Conservation (phyloP, 2,888 invertebrate genomes). For the Ichneumoninae sp. region DNA sequence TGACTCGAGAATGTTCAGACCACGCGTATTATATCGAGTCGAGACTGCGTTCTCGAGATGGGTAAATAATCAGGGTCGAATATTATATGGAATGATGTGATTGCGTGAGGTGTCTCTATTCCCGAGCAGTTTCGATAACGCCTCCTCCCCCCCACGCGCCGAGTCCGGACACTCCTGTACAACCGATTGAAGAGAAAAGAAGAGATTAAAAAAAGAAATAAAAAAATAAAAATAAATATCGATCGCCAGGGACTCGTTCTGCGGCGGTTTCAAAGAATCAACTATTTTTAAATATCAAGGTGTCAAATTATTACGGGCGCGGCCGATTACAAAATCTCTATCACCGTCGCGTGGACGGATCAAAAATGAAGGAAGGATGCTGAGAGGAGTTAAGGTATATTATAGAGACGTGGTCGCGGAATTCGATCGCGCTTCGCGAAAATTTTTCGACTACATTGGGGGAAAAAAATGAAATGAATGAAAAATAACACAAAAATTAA, state of each 20-base stretch:
- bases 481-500: conserved; percentile 3
- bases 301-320: conserved; percentile 77
- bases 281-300: conserved; percentile 82
- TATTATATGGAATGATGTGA: conserved; percentile 56
- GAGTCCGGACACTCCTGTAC: conserved; percentile 50
- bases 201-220: not conserved
- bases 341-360: conserved; percentile 51
- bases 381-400: conserved; percentile 39
- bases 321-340: conserved; percentile 50
- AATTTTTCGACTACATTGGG: conserved; percentile 59
- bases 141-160: conserved; percentile 7
- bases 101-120: conserved; percentile 46
- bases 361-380: conserved; percentile 13
- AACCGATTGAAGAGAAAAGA: conserved; percentile 25
- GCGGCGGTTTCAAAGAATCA: conserved; percentile 73
- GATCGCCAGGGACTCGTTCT: conserved; percentile 55
- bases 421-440: conserved; percentile 30
- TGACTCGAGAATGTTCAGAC: conserved; percentile 77
- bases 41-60: conserved; percentile 67
- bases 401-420: conserved; percentile 45
- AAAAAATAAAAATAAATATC: conserved; percentile 23
- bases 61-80: conserved; percentile 66
- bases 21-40: conserved; percentile 66
- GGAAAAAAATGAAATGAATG: conserved; percentile 9
- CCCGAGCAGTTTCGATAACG: conserved; percentile 51